Conservation (phyloP, 2,113 vertebrate genomes). For the Pseudorhombus dupliciocellatus region DNA sequence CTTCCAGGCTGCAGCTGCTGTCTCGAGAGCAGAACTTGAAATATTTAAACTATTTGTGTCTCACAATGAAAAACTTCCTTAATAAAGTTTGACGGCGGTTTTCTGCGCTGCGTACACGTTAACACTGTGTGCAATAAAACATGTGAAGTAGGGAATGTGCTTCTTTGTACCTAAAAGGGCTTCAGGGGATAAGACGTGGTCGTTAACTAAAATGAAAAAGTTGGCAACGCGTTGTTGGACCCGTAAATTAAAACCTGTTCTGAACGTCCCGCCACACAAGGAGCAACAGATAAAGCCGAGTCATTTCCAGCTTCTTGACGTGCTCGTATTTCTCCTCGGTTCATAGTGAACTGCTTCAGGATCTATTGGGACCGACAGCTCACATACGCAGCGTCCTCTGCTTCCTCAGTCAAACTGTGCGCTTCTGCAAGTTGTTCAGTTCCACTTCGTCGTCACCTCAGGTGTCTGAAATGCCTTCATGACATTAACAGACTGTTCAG, state of each 20-base stretch:
- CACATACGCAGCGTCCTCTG: not conserved
- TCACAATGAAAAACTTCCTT: no score
- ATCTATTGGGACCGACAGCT: not conserved
- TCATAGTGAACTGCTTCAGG: slow-evolving; percentile 9
- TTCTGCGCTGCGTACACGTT: not conserved
- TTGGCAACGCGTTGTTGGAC: not conserved
- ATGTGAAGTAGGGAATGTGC: not conserved
- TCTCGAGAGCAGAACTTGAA: not conserved
- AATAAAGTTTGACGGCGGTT: not conserved
- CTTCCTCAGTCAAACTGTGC: slow-evolving; percentile 1
- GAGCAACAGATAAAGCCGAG: not conserved
- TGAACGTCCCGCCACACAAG: not conserved
- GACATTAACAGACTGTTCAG: slow-evolving; percentile 19
- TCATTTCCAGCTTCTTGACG: not conserved
- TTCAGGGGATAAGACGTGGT: slow-evolving; percentile 15
- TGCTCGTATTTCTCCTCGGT: slow-evolving; percentile 2
- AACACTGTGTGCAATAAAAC: not conserved
- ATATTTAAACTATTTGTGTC: no score
- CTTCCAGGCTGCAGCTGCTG: no score
- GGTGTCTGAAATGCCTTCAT: slow-evolving; percentile 21
- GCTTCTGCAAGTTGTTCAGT: slow-evolving; percentile 10
- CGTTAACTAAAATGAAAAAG: not conserved
- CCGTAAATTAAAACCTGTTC: not conserved
- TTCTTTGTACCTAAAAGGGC: not conserved
- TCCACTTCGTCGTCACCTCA: slow-evolving; percentile 14